Evolutionary conservation across 1,140 invertebrate genomes (phyloP), one percentile per base, ranked within the genome.

Genomic region (Stegodyphus dumicola): DNA sequence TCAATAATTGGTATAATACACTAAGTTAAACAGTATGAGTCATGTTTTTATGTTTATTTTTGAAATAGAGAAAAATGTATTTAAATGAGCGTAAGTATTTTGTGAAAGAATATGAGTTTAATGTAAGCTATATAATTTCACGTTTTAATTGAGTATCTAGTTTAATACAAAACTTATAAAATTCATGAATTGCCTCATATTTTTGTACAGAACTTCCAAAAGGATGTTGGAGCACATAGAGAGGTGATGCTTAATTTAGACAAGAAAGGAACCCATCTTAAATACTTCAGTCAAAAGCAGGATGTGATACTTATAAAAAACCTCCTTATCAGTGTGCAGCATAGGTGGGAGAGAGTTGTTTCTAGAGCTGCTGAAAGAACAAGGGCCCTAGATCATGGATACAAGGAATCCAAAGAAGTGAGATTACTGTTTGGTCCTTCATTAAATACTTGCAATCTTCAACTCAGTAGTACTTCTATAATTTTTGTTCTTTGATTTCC

Each of bases 231-330:
- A 10, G 94, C 95, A 0, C 97, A 99, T 90, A 93, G 97, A 15
- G 98, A 99, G 91, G 95, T 94, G 0, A 98, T 99, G 97, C 91
- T 98, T 0, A 95, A 97, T 88, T 92, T 99, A 86, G 97, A 99
- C 91, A 99, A 98, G 91, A 98, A 98, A 90, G 97, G 97, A 87
- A 99, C 97, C 0, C 97, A 99, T 90, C 92, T 99, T 10, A 99
- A 99, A 90, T 99, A 99, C 91, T 99, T 98, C 92, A 99, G 97
- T 89, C 98, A 99, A 91, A 99, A 99, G 90, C 98, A 99, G 90
- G 98, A 99, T 90, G 97, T 99, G 0, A 98, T 99, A 88, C 92
- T 99, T 5, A 99, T 99, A 88, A 99, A 99, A 92, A 99, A 99
- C 91, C 91, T 99, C 33, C 92, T 99, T 15, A 95, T 99, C 7